phyloP scores from a whole-genome alignment of 92 coral and sea anemone genomes.

The Porites lobata region DNA sequence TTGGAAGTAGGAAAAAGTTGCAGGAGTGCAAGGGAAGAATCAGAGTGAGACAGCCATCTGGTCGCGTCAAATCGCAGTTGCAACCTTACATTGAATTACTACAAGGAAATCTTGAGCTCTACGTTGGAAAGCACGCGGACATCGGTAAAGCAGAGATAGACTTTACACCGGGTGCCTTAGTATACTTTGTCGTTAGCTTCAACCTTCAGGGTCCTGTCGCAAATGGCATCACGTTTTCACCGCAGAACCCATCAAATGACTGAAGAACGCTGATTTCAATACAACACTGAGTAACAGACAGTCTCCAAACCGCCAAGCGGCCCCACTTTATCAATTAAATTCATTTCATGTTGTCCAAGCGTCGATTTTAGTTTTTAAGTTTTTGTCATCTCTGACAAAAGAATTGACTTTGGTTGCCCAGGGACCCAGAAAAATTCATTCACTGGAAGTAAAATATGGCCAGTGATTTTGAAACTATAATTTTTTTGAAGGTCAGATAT shows the following conservation, averaged over 20 bases:
- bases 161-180: slow-evolving; percentile 80
- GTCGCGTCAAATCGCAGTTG: slow-evolving; percentile 37
- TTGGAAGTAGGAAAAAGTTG: slow-evolving; percentile 67
- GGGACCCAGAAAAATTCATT: no score
- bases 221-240: slow-evolving; percentile 87
- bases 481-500: no score
- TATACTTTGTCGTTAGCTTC: slow-evolving; percentile 94
- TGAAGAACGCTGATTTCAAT: neutral
- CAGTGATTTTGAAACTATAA: no score
- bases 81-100: slow-evolving; percentile 79
- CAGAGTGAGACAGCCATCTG: slow-evolving; percentile 46
- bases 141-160: slow-evolving; percentile 81
- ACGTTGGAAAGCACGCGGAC: slow-evolving; percentile 87
- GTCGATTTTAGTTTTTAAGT: no score
- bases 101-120: slow-evolving; percentile 85
- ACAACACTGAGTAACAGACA: neutral
- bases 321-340: no score
- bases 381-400: no score
- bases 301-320: no score
- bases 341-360: no score
- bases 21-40: slow-evolving; percentile 88
- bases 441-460: no score
- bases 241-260: slow-evolving; percentile 43
- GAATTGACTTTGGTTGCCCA: no score
- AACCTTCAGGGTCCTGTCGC: slow-evolving; percentile 87